A percentile compares a stretch with the other conserved stretches of the same genome.
These are phyloP conservation scores for Ormia ochracea DNA, from an alignment of 2,888 invertebrate species.

Conservation along the genomic window DNA sequence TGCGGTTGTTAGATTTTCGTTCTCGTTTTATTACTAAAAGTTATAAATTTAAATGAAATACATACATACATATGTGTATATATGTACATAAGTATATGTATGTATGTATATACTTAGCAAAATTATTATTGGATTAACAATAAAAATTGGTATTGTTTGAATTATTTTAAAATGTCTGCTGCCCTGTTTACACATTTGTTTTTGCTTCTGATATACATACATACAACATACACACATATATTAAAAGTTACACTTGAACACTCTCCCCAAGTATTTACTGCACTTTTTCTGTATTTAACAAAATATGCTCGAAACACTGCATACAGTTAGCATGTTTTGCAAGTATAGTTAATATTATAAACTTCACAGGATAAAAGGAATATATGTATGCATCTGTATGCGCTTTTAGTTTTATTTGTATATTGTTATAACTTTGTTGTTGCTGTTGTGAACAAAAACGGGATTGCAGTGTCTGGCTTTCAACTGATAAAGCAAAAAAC, in stretches of 20 bases:
- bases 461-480: slow-evolving; percentile 58
- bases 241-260: background rate
- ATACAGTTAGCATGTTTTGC: slow-evolving; percentile 6
- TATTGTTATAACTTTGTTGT: slow-evolving; percentile 30
- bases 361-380: slow-evolving; percentile 38
- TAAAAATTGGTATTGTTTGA: no score
- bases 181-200: no score
- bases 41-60: background rate
- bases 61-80: no score
- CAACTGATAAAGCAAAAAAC: slow-evolving; percentile 6
- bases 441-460: slow-evolving; percentile 56
- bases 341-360: no score
- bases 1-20: background rate
- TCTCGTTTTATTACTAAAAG: background rate
- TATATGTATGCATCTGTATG: slow-evolving; percentile 12
- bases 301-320: background rate
- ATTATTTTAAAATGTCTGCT: no score
- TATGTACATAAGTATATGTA: no score
- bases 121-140: no score
- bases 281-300: slow-evolving; percentile 31
- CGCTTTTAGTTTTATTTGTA: slow-evolving; percentile 13
- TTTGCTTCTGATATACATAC: background rate
- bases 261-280: slow-evolving; percentile 8
- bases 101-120: no score
- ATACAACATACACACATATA: background rate